These are phyloP conservation scores for Siniperca undulata DNA, from an alignment of 2,797 vertebrate species.

Conservation along the genomic window DNA sequence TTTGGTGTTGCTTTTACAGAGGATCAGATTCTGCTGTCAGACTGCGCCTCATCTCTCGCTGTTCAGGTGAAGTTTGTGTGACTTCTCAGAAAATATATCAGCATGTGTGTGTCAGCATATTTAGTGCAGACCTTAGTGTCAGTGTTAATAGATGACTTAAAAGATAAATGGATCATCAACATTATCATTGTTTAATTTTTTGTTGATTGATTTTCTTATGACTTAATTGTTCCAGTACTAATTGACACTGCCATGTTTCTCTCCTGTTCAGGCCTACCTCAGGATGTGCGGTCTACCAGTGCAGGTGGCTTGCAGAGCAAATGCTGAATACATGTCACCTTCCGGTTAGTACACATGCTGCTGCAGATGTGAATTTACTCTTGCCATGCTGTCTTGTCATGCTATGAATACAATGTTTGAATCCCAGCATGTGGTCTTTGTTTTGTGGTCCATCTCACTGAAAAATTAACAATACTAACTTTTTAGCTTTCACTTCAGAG, in stretches of 20 bases:
- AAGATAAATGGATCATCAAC: too few species aligned
- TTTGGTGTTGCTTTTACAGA: conserved; percentile 81
- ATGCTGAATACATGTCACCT: conserved; percentile 98
- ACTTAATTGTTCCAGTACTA: neutral
- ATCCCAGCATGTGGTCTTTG: neutral
- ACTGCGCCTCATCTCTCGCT: conserved; percentile 95
- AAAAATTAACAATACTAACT: neutral
- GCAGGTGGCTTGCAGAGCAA: conserved; percentile 91
- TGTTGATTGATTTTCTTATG: neutral
- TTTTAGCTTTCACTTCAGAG: neutral
- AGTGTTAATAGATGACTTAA: too few species aligned
- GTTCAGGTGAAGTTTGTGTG: conserved; percentile 91
- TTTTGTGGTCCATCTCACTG: too few species aligned
- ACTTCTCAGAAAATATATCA: neutral
- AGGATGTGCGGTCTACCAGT: conserved; percentile 95
- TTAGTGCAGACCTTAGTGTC: too few species aligned
- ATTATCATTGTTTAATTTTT: too few species aligned
- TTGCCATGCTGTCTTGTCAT: neutral
- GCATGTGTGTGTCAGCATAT: neutral
- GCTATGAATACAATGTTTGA: neutral
- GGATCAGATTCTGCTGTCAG: conserved; percentile 97
- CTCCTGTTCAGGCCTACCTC: conserved; percentile 89
- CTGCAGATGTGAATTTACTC: neutral
- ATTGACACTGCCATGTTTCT: neutral
- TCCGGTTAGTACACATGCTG: conserved; percentile 88